Evolutionary conservation across 2,888 invertebrate genomes (phyloP), one percentile per base, ranked within the genome.

Genomic region (Hypomecis atomaria): DNA sequence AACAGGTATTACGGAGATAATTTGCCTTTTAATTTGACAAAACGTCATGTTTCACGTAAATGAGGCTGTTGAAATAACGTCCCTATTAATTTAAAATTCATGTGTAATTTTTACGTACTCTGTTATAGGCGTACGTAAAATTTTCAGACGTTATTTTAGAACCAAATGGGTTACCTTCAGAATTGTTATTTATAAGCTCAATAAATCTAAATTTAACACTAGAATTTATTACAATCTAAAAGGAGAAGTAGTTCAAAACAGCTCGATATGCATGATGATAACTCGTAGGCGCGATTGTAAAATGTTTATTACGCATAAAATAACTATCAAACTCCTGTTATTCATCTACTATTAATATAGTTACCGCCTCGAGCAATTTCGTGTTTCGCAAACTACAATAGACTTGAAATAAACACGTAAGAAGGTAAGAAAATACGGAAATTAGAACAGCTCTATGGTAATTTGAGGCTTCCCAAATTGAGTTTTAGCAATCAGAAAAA

Each of bases 261-360:
- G 9, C 38, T 11, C 23, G 6, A 48, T 9, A 50, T 53, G 48
- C 47, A 49, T 43, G n/a, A 48, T 50, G n/a, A n/a, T 55, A 55
- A 55, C 48, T 56, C 42, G 47, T 40, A 54, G 40, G 48, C 36
- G 36, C 53, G 57, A 58, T 62, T 53, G 57, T 57, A 58, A 62
- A 57, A 57, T 47, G 45, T 62, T 62, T 57, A 58, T 52, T 57
- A 58, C 57, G 45, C 40, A 57, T 57, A 57, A 62, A 57, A 56
- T 62, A 50, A 11, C 44, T 49, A 62, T 62, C 44, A 56, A 62
- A 50, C 37, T 49, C 44, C 57, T 57, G 50, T 62, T 56, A 55
- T 50, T 44, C 59, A 44, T 55, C 60, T 48, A 47, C 60, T 48
- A 60, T 54, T 59, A 59, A 52, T 59, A 49, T 5, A 37, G 43